These are phyloP conservation scores for Pegoplata infirma DNA, from an alignment of 2,888 invertebrate genomes.

Conservation along the genomic window DNA sequence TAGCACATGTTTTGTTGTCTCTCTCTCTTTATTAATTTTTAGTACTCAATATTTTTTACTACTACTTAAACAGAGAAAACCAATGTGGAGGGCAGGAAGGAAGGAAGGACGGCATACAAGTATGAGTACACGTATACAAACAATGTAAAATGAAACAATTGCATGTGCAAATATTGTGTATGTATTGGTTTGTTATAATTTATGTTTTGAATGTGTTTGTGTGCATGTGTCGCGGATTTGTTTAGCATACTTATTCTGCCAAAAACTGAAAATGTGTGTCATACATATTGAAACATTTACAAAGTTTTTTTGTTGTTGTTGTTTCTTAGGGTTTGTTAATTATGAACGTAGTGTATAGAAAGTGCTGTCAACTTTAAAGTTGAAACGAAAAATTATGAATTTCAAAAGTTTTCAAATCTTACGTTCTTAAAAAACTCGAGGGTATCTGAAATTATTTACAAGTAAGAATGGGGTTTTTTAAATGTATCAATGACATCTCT, in stretches of 20 bases:
- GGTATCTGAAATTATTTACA: too few relatives aligned
- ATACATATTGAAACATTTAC: slow-evolving; percentile 9
- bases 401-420: background rate
- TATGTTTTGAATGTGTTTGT: slow-evolving; percentile 20
- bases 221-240: background rate
- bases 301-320: slow-evolving; percentile 5
- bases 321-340: too few relatives aligned
- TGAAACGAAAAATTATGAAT: background rate
- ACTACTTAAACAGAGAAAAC: slow-evolving; percentile 41
- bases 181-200: too few relatives aligned
- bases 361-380: background rate
- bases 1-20: slow-evolving; percentile 58
- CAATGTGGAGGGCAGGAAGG: background rate
- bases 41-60: slow-evolving; percentile 35
- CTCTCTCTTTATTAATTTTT: slow-evolving; percentile 19
- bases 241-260: background rate
- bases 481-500: too few relatives aligned
- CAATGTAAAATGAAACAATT: too few relatives aligned
- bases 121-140: too few relatives aligned
- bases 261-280: slow-evolving; percentile 47
- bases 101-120: background rate
- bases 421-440: too few relatives aligned
- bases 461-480: too few relatives aligned
- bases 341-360: slow-evolving; percentile 21
- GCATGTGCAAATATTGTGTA: too few relatives aligned